phyloP scores from a whole-genome alignment of 2,888 invertebrate species.

The Margaritifera margaritifera region DNA sequence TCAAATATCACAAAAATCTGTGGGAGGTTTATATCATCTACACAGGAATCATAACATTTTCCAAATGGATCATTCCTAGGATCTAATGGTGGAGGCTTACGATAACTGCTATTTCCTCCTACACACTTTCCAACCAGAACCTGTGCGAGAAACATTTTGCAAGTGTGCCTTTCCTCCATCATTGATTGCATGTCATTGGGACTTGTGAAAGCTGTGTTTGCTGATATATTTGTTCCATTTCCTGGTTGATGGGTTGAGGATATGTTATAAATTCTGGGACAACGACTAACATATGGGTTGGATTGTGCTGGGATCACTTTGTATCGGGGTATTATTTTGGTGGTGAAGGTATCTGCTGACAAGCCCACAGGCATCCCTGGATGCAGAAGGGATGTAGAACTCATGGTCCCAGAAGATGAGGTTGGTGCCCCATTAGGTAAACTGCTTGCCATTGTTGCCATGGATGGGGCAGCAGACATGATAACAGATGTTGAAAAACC shows the following conservation, averaged over 20 bases:
- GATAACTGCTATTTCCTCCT: conserved; percentile 51
- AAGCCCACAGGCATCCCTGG: too few relatives aligned
- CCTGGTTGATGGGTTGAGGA: too few relatives aligned
- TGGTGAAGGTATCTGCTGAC: too few relatives aligned
- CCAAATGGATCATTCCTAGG: conserved; percentile 59
- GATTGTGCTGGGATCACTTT: too few relatives aligned
- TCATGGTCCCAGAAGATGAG: too few relatives aligned
- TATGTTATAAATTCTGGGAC: not conserved
- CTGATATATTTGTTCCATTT: not conserved
- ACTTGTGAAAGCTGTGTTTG: not conserved
- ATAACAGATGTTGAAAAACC: too few relatives aligned
- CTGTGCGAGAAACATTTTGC: conserved; percentile 62
- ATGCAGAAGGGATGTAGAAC: too few relatives aligned
- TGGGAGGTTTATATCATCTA: conserved; percentile 62
- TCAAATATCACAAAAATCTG: conserved; percentile 70
- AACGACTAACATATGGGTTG: not conserved
- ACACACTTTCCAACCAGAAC: conserved; percentile 67
- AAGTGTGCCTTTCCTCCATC: conserved; percentile 20
- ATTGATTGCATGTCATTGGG: conserved; percentile 1
- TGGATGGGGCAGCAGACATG: too few relatives aligned
- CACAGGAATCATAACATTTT: conserved; percentile 67
- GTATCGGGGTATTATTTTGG: too few relatives aligned
- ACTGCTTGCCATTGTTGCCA: too few relatives aligned
- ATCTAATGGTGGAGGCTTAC: conserved; percentile 63
- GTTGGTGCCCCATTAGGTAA: too few relatives aligned